phyloP scores from a whole-genome alignment of 2,888 invertebrate genomes.

The Microplitis manilae region DNA sequence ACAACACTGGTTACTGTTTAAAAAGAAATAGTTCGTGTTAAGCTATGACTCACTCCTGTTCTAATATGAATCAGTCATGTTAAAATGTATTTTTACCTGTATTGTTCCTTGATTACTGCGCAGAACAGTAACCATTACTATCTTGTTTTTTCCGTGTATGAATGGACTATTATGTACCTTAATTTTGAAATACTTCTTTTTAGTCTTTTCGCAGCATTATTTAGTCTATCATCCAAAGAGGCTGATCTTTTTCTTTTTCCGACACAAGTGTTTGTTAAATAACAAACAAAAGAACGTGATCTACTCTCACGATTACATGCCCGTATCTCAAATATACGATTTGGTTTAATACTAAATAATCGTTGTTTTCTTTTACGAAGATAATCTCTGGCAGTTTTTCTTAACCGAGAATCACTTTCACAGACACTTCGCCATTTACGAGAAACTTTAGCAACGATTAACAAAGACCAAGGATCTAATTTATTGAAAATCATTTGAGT shows the following conservation, averaged over 20 bases:
- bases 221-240: not conserved
- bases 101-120: too few species aligned
- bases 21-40: too few species aligned
- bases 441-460: slow-evolving; percentile 28
- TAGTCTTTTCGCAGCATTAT: not conserved
- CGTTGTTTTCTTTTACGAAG: slow-evolving; percentile 18
- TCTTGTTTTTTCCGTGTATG: too few species aligned
- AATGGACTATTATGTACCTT: not conserved
- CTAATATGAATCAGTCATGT: too few species aligned
- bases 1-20: too few species aligned
- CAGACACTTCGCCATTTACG: slow-evolving; percentile 25
- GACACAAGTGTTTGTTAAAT: not conserved
- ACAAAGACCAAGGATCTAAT: slow-evolving; percentile 26
- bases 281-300: not conserved
- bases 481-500: slow-evolving; percentile 22
- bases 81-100: too few species aligned
- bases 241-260: not conserved
- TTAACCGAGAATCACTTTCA: slow-evolving; percentile 19
- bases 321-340: not conserved
- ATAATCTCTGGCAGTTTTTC: slow-evolving; percentile 22
- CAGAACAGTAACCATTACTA: too few species aligned
- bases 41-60: too few species aligned
- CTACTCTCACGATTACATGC: not conserved
- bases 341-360: not conserved
- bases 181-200: not conserved